Evolutionary conservation across 2,113 vertebrate genomes (phyloP), one percentile per base, ranked within the genome.

Genomic region (Hylia prasina): DNA sequence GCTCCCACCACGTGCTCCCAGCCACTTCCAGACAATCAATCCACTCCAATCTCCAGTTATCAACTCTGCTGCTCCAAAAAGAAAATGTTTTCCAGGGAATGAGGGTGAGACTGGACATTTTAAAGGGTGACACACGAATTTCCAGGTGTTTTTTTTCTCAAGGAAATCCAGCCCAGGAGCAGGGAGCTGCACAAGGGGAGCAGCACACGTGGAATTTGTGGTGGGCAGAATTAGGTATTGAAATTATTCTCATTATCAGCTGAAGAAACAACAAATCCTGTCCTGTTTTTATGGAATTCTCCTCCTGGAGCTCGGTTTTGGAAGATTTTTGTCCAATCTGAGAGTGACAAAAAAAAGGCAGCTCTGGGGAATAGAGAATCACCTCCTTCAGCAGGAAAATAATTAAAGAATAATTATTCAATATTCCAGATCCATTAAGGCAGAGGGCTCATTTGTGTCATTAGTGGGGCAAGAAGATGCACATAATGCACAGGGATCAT

Each of bases 171-270:
- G 21, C 6, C 66, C 10, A 2, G 28, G 54, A 87, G 39, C 35
- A 28, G 0, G 4, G 54, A 44, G 73, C 58, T 42, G 50, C 2
- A 2, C 1, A 22, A 45, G 35, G 71, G 9, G 16, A 80, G 56
- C 42, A 13, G 78, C 16, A 17, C 25, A 15, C 9, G 0, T 0
- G 8, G 57, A 4, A 15, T 27, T 45, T 5, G 24, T 0, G 6
- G 23, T 0, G 48, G 19, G 6, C 1, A 1, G 14, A 11, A 51
- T 27, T 1, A n/a, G 22, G 10, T 4, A 14, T 0, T 66, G 68
- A 27, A 64, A 83, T 56, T 21, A 31, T 27, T 12, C 44, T 9
- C 2, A 11, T 40, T n/a, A 0, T 21, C 6, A n/a, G 48, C 8
- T 31, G 57, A 68, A 56, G 14, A 19, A 37, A 48, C 15, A 19